These are phyloP conservation scores for Rhabdophis nuchalis DNA, from an alignment of 2,797 vertebrate genomes.

Conservation along the genomic window DNA sequence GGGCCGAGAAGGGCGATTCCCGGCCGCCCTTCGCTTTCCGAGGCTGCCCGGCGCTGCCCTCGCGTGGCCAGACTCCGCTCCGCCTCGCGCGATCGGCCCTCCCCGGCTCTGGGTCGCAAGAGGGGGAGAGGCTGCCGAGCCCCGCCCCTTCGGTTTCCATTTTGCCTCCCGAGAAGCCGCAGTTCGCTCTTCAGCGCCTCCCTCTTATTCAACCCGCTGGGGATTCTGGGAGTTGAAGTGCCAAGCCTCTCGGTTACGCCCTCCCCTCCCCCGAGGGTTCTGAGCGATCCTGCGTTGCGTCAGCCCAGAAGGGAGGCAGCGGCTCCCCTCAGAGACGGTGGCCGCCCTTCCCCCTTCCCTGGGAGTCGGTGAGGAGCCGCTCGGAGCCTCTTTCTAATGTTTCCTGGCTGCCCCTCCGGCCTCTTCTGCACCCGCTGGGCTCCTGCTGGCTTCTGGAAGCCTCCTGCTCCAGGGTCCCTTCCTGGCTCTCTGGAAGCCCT, in stretches of 20 bases:
- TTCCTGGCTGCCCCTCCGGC: not conserved
- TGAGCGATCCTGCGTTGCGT: too few species aligned
- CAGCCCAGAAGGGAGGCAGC: not conserved
- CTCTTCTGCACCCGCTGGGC: not conserved
- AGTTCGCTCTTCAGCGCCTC: accelerated
- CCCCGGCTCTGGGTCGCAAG: too few species aligned
- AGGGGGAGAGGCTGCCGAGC: too few species aligned
- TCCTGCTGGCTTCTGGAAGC: not conserved
- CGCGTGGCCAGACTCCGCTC: too few species aligned
- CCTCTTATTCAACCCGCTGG: not conserved
- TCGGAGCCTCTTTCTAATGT: not conserved
- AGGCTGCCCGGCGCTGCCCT: too few species aligned
- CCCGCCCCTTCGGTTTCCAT: not conserved
- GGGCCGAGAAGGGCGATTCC: not conserved
- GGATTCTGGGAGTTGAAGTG: not conserved
- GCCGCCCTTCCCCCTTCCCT: not conserved
- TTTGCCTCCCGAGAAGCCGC: not conserved
- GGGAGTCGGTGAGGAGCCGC: too few species aligned
- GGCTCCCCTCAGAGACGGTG: too few species aligned
- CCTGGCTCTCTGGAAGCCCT: not conserved
- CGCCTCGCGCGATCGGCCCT: not conserved
- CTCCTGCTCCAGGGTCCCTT: too few species aligned
- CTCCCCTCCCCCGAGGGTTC: too few species aligned
- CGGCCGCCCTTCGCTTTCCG: too few species aligned
- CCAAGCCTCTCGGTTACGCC: too few species aligned